Base-by-base conservation (phyloP, 64 coral and sea anemone genomes). In the Pocillopora verrucosa region DNA sequence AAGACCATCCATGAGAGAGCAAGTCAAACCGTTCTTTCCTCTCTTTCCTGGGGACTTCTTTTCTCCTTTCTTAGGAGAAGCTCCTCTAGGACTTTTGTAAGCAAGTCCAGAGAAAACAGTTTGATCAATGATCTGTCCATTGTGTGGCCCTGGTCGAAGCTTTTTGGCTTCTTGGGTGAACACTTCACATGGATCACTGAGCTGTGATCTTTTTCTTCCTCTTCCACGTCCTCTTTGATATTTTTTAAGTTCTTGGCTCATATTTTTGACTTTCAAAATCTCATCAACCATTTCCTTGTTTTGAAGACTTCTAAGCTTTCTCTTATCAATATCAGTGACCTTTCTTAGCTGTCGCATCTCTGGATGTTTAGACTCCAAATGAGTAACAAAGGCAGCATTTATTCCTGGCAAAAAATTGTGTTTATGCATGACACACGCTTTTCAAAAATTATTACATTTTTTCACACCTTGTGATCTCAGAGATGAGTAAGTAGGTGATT, bases 271-370 rank as follows among this genome's bases (percentile, higher is more conserved):
- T 87, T 92, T 92, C 83, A 92, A 87, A 14, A 92, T 92, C 79
- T 92, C 90, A 80, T 92, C 90, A 45, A 92, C 75, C 69, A 92
- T 87, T 69, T 57, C 90, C 68, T 92, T 92, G 17, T 92, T 86
- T 63, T 34, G 58, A 30, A 86, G 58, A 16, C 82, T 83, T 75
- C 62, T 92, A 10, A 92, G 36, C 83, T 80, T 92, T 35, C 77
- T 79, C 61, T 70, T 86, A 45, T 92, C 85, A 36, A 92, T 80
- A 57, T 92, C 56, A 16, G 90, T 83, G 14, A 92, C 75, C 68
- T 77, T 87, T 79, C 86, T 92, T 16, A 92, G 75, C 65, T 92
- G 84, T 6, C 76, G 61, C 70, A 84, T 5, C 34, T 84, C 82
- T 24, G 63, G 82, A 20, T 84, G 68, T 63, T 65, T 84, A 20